Conservation (phyloP, 2,113 vertebrate species). For the Phoxinus phoxinus region DNA sequence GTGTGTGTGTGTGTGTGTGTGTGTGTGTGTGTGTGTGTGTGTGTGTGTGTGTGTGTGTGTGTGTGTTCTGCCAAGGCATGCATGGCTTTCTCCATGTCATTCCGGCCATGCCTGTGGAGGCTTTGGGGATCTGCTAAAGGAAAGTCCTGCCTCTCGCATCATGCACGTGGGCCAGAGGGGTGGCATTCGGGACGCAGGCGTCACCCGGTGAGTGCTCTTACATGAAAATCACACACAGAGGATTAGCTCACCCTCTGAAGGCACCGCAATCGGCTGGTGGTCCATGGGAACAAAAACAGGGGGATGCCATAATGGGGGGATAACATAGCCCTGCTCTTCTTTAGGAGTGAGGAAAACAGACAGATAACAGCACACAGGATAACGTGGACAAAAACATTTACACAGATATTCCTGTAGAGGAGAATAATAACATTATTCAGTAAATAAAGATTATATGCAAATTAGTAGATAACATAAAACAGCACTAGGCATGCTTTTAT, state of each 20-base stretch:
- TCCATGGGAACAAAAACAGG: constrained; percentile 78
- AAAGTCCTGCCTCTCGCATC: constrained; percentile 59
- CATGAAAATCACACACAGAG: constrained; percentile 26
- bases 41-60: background rate
- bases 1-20: too few relatives aligned
- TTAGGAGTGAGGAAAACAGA: constrained; percentile 63
- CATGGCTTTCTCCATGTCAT: constrained; percentile 51
- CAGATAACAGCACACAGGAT: constrained; percentile 47
- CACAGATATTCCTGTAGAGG: constrained; percentile 69
- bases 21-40: background rate
- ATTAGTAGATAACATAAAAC: background rate
- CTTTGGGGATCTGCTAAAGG: constrained; percentile 63
- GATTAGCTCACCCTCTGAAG: constrained; percentile 83
- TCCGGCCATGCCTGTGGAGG: constrained; percentile 47
- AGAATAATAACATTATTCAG: constrained; percentile 67
- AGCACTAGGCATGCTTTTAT: background rate
- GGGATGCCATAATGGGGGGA: constrained; percentile 77
- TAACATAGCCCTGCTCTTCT: constrained; percentile 78
- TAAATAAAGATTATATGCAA: constrained; percentile 22
- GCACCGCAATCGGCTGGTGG: constrained; percentile 73
- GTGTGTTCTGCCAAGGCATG: constrained; percentile 49
- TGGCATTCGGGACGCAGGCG: constrained; percentile 36
- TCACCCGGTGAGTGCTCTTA: constrained; percentile 57
- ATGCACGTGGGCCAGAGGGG: constrained; percentile 66
- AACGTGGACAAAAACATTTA: constrained; percentile 60